A percentile compares a stretch with the other conserved stretches of the same genome.
Conservation (phyloP, 37 sponge, comb jelly and placozoan species). For the Chondrosia reniformis region DNA sequence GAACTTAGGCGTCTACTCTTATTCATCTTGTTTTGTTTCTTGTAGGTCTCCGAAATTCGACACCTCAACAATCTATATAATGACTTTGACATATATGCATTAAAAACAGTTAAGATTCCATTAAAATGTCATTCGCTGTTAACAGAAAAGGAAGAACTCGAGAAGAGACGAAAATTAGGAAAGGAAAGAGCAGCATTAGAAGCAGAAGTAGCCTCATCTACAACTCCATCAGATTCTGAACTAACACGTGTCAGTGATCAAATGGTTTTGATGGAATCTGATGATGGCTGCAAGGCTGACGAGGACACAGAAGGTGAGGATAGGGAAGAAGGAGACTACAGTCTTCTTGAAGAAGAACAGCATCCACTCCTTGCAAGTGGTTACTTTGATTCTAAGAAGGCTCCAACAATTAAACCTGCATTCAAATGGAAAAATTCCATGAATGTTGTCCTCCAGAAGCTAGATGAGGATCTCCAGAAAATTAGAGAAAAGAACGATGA, state of each 20-base stretch:
- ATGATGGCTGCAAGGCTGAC: constrained; percentile 27
- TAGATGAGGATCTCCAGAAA: constrained; percentile 63
- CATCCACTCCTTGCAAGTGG: constrained; percentile 13
- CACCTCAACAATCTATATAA: constrained; percentile 73
- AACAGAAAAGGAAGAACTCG: constrained; percentile 45
- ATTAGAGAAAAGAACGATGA: constrained; percentile 38
- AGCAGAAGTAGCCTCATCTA: neutral
- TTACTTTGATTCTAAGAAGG: neutral
- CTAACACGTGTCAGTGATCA: neutral
- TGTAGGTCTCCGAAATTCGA: constrained; percentile 64
- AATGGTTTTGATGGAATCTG: neutral
- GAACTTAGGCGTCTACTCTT: neutral
- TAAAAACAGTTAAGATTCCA: constrained; percentile 71
- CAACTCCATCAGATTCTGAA: constrained; percentile 23
- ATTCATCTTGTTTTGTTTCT: neutral
- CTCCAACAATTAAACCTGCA: constrained; percentile 59
- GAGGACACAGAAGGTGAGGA: constrained; percentile 45
- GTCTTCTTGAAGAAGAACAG: constrained; percentile 15
- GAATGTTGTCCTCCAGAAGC: constrained; percentile 41
- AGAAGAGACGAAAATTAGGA: constrained; percentile 40
- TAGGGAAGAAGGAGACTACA: constrained; percentile 47
- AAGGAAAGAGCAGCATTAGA: constrained; percentile 10
- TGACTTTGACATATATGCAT: constrained; percentile 71
- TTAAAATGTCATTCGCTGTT: constrained; percentile 58
- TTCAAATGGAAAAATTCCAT: constrained; percentile 60